Base-by-base conservation (phyloP, 2,888 invertebrate genomes). In the Mycalesis mineus region DNA sequence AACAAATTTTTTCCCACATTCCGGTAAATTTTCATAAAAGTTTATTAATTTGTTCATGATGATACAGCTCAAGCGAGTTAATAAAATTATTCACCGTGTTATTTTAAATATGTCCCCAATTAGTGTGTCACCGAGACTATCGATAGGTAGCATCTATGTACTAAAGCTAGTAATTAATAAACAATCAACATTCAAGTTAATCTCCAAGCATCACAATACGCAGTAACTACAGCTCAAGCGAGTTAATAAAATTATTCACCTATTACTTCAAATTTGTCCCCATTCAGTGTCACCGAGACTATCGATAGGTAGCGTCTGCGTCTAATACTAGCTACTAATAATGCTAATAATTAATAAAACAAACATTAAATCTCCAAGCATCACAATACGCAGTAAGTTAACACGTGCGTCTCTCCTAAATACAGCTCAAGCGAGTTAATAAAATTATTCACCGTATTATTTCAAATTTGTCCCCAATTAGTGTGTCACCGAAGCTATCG, bases 121-220 rank as follows among this genome's bases (percentile, higher is more conserved):
- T 77, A 75, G 73, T 76, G 67, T 68, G 66, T 74, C 66, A 66
- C 65, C 70, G 68, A 64, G 65, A 58, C 65, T 69, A 69, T 73
- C 72, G 69, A 65, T 62, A 63, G 61, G 62, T 1, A 74, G 80
- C 78, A 80, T 71, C 69, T 80, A 78, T 75, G 79, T 73, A 85
- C 84, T 85, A 85, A 86, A 85, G 80, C 80, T n/a, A n/a, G n/a
- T 22, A 36, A 36, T 36, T 11, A 36, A 11, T 4, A 36, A 36
- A n/a, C n/a, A 36, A 3, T 6, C 13, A 39, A 14, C 39, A 39
- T 45, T n/a, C n/a, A n/a, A n/a, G n/a, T 31, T 14, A 5, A 14
- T 45, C 45, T 31, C 15, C 50, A 4, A 15, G 15, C 33, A 36
- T 36, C 9, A 4, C 0, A 2, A 28, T 22, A 1, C 9, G 29